Conservation (phyloP, 2,797 vertebrate genomes). For the Sebastes aleutianus region DNA sequence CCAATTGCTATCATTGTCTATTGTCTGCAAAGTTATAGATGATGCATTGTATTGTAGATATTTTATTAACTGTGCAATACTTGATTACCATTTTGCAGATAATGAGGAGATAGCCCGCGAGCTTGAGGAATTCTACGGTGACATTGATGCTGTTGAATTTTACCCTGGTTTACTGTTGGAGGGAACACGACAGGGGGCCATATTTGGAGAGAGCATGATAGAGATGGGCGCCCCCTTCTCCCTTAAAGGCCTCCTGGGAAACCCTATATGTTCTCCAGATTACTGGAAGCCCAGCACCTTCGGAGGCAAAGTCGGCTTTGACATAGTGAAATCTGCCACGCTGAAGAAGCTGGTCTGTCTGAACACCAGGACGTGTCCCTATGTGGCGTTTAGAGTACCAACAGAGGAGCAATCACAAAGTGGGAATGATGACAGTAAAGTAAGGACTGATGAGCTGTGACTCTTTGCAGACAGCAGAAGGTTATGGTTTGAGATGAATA, state of each 20-base stretch:
- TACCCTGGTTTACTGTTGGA: conserved; percentile 91
- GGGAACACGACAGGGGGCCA: conserved; percentile 80
- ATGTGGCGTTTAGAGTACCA: conserved; percentile 87
- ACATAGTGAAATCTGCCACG: conserved; percentile 91
- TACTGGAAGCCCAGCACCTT: conserved; percentile 99
- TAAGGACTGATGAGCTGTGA: conserved; percentile 68
- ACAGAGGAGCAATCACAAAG: conserved; percentile 21
- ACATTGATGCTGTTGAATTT: conserved; percentile 94
- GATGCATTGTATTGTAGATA: neutral
- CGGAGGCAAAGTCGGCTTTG: conserved; percentile 89
- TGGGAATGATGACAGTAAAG: neutral
- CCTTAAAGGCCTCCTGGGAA: conserved; percentile 95
- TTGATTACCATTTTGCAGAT: conserved; percentile 75
- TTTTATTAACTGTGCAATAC: neutral
- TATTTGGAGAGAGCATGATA: conserved; percentile 98
- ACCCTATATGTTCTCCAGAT: conserved; percentile 95
- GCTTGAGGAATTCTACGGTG: conserved; percentile 90
- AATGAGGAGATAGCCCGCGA: conserved; percentile 84
- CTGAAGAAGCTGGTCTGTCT: conserved; percentile 90
- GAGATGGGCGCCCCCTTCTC: conserved; percentile 99
- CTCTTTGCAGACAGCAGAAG: neutral
- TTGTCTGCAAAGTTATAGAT: neutral
- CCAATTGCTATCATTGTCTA: neutral
- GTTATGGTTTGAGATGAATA: conserved; percentile 8
- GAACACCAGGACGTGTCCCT: conserved; percentile 90